A percentile compares a stretch with the other conserved stretches of the same genome.
These are phyloP conservation scores for Cryptosula pallasiana DNA, from an alignment of 2,888 invertebrate species.

Conservation along the genomic window DNA sequence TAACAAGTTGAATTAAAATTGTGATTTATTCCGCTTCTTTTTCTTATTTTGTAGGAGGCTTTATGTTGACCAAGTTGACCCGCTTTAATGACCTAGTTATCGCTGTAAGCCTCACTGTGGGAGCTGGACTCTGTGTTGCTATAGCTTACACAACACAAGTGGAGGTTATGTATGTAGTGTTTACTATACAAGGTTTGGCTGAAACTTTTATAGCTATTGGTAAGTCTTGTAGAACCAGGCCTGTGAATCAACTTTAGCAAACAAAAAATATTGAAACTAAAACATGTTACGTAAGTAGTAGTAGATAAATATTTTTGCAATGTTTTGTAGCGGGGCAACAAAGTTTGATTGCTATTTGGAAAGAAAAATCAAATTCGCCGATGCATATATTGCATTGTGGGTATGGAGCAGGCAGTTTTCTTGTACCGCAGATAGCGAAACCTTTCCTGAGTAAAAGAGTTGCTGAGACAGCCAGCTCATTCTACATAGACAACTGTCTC, in stretches of 20 bases:
- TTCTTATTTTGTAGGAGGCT: not conserved
- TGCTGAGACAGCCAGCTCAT: conserved; percentile 5
- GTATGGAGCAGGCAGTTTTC: conserved; percentile 3
- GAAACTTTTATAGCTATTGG: conserved; percentile 21
- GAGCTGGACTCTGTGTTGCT: not conserved
- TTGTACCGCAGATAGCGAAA: conserved; percentile 20
- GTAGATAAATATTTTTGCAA: not conserved
- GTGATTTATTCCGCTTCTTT: too few relatives aligned
- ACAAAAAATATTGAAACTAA: too few relatives aligned
- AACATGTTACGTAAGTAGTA: too few relatives aligned
- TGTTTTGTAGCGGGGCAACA: conserved; percentile 3
- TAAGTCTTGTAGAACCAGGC: too few relatives aligned
- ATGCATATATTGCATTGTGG: conserved; percentile 14
- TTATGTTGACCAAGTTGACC: not conserved
- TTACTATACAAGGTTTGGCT: not conserved
- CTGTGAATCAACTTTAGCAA: too few relatives aligned
- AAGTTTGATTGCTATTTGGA: not conserved
- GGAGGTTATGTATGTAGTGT: not conserved
- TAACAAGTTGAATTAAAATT: too few relatives aligned
- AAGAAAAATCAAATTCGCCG: not conserved
- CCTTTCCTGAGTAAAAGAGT: conserved; percentile 6
- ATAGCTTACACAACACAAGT: conserved; percentile 9
- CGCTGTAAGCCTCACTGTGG: not conserved
- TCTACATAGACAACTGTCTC: conserved; percentile 2
- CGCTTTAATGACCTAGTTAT: not conserved